Percentiles rank a stretch among this genome's conserved stretches.
Evolutionary conservation across 2,888 invertebrate species (phyloP).

Genomic region (Callimorpha dominula): DNA sequence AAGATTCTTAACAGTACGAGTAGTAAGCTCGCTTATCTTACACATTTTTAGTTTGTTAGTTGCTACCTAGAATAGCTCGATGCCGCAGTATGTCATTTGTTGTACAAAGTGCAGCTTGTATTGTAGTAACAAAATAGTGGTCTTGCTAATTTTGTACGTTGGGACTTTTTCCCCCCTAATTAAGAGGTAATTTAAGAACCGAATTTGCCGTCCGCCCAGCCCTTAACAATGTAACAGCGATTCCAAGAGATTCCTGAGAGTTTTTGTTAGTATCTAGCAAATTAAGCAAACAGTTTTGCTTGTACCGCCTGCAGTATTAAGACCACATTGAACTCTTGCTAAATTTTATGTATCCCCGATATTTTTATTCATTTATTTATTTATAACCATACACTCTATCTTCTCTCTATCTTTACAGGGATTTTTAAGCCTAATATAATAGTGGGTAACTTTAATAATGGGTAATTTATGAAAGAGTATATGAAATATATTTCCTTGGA

Average conservation of each 20-base stretch:
- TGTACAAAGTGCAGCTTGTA: neutral
- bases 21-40: too few relatives aligned
- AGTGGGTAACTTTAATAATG: too few relatives aligned
- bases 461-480: neutral
- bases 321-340: too few relatives aligned
- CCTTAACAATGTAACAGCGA: neutral
- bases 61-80: neutral
- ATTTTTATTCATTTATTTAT: too few relatives aligned
- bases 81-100: neutral
- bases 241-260: neutral
- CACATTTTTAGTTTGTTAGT: neutral
- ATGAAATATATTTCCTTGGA: neutral
- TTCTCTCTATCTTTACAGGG: too few relatives aligned
- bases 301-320: too few relatives aligned
- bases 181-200: neutral
- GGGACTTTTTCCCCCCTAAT: too few relatives aligned
- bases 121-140: neutral
- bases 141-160: neutral
- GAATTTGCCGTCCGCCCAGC: neutral
- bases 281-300: too few relatives aligned
- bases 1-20: too few relatives aligned
- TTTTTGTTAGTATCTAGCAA: neutral
- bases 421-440: too few relatives aligned
- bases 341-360: neutral
- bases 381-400: too few relatives aligned